Percentiles rank a stretch among this genome's conserved stretches.
Conservation (phyloP, 2,113 vertebrate species). For the Platichthys stellatus region DNA sequence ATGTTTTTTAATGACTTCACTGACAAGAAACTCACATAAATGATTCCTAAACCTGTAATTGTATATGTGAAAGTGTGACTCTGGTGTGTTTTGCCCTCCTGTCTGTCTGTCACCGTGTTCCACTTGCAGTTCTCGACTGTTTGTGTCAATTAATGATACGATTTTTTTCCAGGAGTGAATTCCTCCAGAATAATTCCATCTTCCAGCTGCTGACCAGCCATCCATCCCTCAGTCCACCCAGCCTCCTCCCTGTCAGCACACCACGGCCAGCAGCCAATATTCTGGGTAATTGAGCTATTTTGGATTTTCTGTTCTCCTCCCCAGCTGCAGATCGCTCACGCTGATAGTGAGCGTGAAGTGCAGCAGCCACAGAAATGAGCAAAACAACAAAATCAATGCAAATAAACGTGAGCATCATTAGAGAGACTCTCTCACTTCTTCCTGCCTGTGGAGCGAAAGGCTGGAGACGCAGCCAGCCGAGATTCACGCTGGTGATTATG, state of each 20-base stretch:
- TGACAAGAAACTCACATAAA: too few relatives aligned
- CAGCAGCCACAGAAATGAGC: background rate
- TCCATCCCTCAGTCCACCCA: background rate
- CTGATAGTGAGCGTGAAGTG: background rate
- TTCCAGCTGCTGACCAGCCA: background rate
- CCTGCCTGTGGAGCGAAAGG: background rate
- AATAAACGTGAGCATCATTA: background rate
- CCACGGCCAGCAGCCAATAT: background rate
- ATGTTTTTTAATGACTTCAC: too few relatives aligned
- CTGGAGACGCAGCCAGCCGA: conserved; percentile 5
- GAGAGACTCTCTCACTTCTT: background rate
- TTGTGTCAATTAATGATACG: background rate
- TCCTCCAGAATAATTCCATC: conserved; percentile 21
- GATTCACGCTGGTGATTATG: conserved; percentile 39
- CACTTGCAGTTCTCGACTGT: background rate
- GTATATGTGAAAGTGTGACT: background rate
- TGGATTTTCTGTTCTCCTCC: conserved; percentile 1
- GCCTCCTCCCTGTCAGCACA: background rate
- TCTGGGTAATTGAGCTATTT: conserved; percentile 35
- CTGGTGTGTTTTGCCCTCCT: background rate
- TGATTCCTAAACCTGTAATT: background rate
- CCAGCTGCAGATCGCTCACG: background rate
- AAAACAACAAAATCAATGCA: background rate
- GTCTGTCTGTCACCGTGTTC: background rate
- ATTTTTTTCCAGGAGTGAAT: conserved; percentile 24